Base-by-base conservation (phyloP, 2,113 vertebrate genomes). In the Microtus ochrogaster region DNA sequence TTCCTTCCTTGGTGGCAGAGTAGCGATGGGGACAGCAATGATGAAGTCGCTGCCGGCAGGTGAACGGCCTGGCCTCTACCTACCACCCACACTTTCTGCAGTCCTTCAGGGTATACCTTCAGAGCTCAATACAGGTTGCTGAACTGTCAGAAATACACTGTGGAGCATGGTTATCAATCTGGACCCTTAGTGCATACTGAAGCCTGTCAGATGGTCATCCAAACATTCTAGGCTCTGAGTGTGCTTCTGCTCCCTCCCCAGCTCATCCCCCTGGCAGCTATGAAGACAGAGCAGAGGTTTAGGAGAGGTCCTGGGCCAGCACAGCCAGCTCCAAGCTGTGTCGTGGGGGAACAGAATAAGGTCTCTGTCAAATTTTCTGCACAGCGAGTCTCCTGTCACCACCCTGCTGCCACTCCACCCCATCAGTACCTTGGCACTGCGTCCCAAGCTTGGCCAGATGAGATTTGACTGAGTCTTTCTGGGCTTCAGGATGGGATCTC, bases 381-480 rank as follows among this genome's bases (percentile, higher is more conserved):
- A 19, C n/a, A 16, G n/a, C 28, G 8, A 92, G 81, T 2, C 0
- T 72, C 68, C 89, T 11, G 3, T 58, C 78, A 63, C 68, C 44
- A 41, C 70, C 66, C 12, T 0, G 33, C 52, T 28, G 68, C 49
- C 55, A 63, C 39, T 36, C 72, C 68, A 47, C 26, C 89, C 88
- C 66, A 14, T 89, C 76, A 14, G 66, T 6, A 0, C 77, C 72
- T 61, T 49, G 84, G 93, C 11, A 2, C 82, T 14, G 0, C 17
- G 33, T 33, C 66, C 68, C 77, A 49, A 70, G 84, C 81, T 96
- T 65, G 44, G 85, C 19, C 11, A 47, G 77, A 41, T 84, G 88
- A 47, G 0, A 52, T 93, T 76, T 81, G 91, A 94, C 73, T 95
- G 82, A 65, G 94, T 94, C 92, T 97, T 94, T 85, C 87, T 58